Evolutionary conservation across 2,797 vertebrate genomes (phyloP), one percentile per base, ranked within the genome.

Genomic region (Melanotaenia boesemani): DNA sequence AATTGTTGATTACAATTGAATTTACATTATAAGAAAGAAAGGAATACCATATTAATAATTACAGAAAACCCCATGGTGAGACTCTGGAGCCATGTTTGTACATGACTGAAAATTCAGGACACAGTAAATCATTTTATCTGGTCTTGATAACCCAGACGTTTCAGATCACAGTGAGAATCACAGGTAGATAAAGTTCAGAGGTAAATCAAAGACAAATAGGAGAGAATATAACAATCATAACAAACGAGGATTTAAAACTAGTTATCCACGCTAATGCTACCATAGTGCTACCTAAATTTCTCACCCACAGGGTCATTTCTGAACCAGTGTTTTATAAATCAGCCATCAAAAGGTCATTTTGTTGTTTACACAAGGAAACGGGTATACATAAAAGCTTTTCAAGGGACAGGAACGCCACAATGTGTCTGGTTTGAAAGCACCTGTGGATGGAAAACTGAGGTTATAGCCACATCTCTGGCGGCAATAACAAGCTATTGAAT

Each of bases 151-250:
- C 59, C 57, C 10, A 32, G n/a, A 70, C 36, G 67, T 81, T 85
- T 78, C 26, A 69, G 67, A 76, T 91, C 89, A 91, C 90, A 93
- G 88, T 92, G 86, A 87, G 76, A 81, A 75, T 80, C 57, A 81
- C 77, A 83, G 74, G 79, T 83, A 79, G 76, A 79, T 80, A 72
- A 76, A 72, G 37, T 78, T 86, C 30, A 62, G 71, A 82, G 72
- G 80, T 86, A 78, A 82, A 67, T 63, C 26, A 48, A 69, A 26
- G 73, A 83, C 55, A 83, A 63, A 83, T 36, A 70, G n/a, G 28
- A 74, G 28, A 70, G 63, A 71, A n/a, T 30, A 83, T 34, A 64
- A 72, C 16, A 59, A 74, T 32, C 66, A 74, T 68, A 70, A 69
- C 30, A 82, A 79, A 63, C n/a, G 54, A 73, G 48, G 28, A 46